Percentiles rank a stretch among this genome's conserved stretches.
phyloP scores from a whole-genome alignment of 1,140 invertebrate species.

The Trichonephila clavata region DNA sequence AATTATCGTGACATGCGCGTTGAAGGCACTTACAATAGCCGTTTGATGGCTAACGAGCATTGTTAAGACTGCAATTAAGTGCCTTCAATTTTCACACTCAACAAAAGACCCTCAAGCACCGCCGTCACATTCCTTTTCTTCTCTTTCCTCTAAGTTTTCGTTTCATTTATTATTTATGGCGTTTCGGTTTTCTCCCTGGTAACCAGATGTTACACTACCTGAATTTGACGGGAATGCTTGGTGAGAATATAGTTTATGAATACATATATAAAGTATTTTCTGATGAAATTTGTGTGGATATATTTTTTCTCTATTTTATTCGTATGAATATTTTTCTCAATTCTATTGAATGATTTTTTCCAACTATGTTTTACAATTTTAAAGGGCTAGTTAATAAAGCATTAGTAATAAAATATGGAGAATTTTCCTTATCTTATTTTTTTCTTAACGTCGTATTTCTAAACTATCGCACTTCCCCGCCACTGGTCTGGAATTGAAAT shows the following conservation, averaged over 20 bases:
- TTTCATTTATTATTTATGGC: conserved; percentile 69
- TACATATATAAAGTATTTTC: too few relatives aligned
- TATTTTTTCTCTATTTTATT: too few relatives aligned
- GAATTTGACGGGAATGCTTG: not conserved
- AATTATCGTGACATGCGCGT: conserved; percentile 72
- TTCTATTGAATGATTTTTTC: too few relatives aligned
- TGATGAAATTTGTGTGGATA: too few relatives aligned
- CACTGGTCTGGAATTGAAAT: too few relatives aligned
- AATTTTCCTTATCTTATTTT: too few relatives aligned
- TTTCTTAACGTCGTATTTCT: too few relatives aligned
- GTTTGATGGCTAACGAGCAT: conserved; percentile 75
- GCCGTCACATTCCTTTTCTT: conserved; percentile 21
- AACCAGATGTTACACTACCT: conserved; percentile 53
- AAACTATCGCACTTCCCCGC: too few relatives aligned
- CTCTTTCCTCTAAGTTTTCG: conserved; percentile 23
- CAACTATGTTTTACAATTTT: too few relatives aligned
- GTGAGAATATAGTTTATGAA: not conserved
- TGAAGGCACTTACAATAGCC: conserved; percentile 74
- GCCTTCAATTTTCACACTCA: conserved; percentile 65
- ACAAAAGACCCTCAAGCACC: conserved; percentile 43
- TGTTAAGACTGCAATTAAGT: conserved; percentile 71
- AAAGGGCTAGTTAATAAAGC: too few relatives aligned
- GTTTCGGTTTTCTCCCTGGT: conserved; percentile 52
- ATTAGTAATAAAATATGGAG: too few relatives aligned
- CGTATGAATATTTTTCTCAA: too few relatives aligned